Percentiles rank a stretch among this genome's conserved stretches.
Conservation (phyloP, 1,140 invertebrate species). For the Brachionus rubens region DNA sequence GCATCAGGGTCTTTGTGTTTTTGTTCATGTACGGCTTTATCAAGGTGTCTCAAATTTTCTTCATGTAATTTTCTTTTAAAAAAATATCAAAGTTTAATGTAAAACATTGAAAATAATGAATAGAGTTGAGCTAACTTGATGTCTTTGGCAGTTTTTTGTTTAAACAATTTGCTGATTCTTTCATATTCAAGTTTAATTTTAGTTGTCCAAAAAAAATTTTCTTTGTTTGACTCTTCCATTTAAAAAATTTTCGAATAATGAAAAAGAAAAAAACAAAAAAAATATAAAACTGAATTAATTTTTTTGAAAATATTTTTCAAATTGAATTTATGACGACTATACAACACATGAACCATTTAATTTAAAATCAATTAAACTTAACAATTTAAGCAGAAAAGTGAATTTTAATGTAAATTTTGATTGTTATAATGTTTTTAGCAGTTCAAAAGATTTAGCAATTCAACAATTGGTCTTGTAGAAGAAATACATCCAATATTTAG, state of each 20-base stretch:
- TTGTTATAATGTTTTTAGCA: too few relatives aligned
- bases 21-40: not conserved
- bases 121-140: too few relatives aligned
- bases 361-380: too few relatives aligned
- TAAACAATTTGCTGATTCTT: not conserved
- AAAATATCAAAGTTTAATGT: too few relatives aligned
- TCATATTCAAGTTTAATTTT: constrained; percentile 32
- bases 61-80: not conserved
- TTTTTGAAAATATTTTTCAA: not conserved
- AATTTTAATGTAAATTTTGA: too few relatives aligned
- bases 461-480: too few relatives aligned
- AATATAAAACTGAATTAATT: not conserved
- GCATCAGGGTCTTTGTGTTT: too few relatives aligned
- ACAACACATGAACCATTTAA: not conserved
- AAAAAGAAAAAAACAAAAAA: not conserved
- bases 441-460: too few relatives aligned
- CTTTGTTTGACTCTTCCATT: not conserved
- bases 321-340: too few relatives aligned
- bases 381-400: too few relatives aligned
- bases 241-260: not conserved
- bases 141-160: constrained; percentile 15
- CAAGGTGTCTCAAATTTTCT: not conserved
- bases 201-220: not conserved
- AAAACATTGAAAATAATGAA: too few relatives aligned
- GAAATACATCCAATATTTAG: too few relatives aligned